Base-by-base conservation (phyloP, 1,140 invertebrate species). In the Drosophila nannoptera region DNA sequence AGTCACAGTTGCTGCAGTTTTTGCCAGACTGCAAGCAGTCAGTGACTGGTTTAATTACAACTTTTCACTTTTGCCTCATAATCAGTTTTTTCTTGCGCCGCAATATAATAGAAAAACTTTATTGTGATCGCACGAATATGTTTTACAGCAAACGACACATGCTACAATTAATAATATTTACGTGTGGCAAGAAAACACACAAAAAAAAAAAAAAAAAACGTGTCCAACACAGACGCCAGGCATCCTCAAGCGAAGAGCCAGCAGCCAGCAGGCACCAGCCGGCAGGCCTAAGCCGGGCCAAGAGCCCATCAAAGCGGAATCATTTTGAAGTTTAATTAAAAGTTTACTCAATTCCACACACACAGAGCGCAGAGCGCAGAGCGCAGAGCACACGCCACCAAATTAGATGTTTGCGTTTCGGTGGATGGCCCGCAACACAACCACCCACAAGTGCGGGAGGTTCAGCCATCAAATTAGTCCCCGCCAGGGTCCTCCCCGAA, bases 41-140 rank as follows among this genome's bases (percentile, higher is more conserved):
- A 84, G 73, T 86, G 81, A 84, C 81, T 86, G 81, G 81, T 86
- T 84, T 84, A 84, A 84, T 84, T 84, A 74, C 81, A 86, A 75
- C 81, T 81, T 84, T 84, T 84, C 81, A 84, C 81, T 86, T 84
- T 84, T 84, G 82, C 81, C 73, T 84, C 81, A 86, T 84, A 84
- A 84, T 84, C 62, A 74, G 80, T 73, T 84, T 84, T 76, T 76
- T 42, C 48, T 62, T 66, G 67, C 55, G 32, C 38, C 62, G 60
- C 63, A 62, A 52, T 52, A 60, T 31, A 42, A 45, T 65, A 52
- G 42, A 71, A 52, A 56, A 84, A 86, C 76, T 70, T 65, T 86
- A 86, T 84, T 84, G 77, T 78, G 77, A 80, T 80, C 81, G 76
- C 80, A 86, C 80, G 80, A 84, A 83, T 76, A 74, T 76, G 64